Conservation (phyloP, 2,113 vertebrate species). For the Prolemur simus region DNA sequence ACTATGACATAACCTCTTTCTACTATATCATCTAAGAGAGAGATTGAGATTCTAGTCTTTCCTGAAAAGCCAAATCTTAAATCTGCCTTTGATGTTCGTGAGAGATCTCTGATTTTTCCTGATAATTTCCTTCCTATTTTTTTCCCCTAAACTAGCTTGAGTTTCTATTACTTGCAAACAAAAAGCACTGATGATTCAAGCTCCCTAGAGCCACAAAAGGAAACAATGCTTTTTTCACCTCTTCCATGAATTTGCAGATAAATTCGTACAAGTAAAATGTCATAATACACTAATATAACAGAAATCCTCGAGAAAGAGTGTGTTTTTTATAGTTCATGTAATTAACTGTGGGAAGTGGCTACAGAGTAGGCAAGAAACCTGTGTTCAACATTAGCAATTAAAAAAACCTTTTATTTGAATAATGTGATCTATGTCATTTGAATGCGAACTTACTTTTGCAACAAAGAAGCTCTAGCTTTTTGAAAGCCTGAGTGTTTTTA, state of each 20-base stretch:
- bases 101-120: neutral
- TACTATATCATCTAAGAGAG: neutral
- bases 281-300: neutral
- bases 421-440: neutral
- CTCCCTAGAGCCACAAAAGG: neutral
- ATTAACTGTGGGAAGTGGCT: accelerated
- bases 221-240: neutral
- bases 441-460: conserved; percentile 8
- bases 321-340: neutral
- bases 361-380: neutral
- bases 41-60: neutral
- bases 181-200: neutral
- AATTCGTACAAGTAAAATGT: neutral
- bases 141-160: neutral
- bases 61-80: neutral
- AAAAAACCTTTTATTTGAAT: neutral
- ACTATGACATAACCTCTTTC: neutral
- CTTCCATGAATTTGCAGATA: neutral
- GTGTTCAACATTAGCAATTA: neutral
- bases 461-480: neutral
- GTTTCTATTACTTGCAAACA: neutral
- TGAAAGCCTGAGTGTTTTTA: neutral
- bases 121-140: neutral
- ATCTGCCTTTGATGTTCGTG: neutral
- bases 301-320: neutral